These are phyloP conservation scores for Lycocorax pyrrhopterus DNA, from an alignment of 2,113 vertebrate genomes.

Conservation along the genomic window DNA sequence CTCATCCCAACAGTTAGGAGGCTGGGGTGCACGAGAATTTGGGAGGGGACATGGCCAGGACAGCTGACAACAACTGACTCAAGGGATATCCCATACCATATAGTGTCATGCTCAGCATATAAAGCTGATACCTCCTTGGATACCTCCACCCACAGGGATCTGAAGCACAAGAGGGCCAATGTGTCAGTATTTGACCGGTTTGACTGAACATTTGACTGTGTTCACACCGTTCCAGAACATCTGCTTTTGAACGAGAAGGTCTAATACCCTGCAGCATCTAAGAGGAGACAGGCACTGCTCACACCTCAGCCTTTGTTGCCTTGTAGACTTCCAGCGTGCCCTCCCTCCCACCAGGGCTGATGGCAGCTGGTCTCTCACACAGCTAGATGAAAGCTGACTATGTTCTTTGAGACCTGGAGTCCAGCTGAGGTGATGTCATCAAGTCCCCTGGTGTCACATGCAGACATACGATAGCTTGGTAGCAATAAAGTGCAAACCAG, in stretches of 20 bases:
- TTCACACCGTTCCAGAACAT: accelerated
- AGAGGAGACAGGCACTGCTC: background rate
- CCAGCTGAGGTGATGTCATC: background rate
- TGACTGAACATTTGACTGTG: no score
- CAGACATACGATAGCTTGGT: background rate
- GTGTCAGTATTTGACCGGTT: background rate
- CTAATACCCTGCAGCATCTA: background rate
- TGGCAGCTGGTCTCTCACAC: background rate
- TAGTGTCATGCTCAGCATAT: background rate
- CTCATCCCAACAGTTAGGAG: background rate
- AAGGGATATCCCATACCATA: background rate
- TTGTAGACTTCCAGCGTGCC: accelerated
- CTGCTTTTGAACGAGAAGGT: background rate
- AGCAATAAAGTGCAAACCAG: background rate
- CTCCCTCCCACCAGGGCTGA: background rate
- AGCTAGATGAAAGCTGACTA: background rate
- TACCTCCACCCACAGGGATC: background rate
- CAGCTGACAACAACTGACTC: background rate
- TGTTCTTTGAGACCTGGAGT: background rate
- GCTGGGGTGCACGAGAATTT: accelerated
- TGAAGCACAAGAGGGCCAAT: background rate
- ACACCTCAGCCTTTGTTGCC: background rate
- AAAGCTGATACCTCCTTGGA: background rate
- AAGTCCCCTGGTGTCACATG: background rate
- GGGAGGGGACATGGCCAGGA: no score